phyloP scores from a whole-genome alignment of 1,140 invertebrate genomes.

The Thalassaphorura encarpata region DNA sequence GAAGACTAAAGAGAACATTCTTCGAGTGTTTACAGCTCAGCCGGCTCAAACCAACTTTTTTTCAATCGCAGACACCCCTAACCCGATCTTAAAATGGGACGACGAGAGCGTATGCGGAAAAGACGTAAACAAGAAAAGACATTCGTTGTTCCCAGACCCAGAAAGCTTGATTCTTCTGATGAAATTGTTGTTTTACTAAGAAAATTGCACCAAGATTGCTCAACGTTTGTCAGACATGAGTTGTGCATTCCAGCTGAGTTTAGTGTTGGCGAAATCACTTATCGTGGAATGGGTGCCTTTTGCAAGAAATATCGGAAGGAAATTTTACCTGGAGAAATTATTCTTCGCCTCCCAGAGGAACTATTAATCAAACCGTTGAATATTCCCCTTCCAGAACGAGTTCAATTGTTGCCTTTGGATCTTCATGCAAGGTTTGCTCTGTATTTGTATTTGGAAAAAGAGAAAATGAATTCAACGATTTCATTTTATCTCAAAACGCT shows the following conservation, averaged over 20 bases:
- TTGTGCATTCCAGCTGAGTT: not conserved
- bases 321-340: not conserved
- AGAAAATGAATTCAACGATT: slow-evolving; percentile 2
- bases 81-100: too few relatives aligned
- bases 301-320: not conserved
- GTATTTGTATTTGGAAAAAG: slow-evolving; percentile 7
- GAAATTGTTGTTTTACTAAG: not conserved
- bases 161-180: not conserved
- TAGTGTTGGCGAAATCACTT: not conserved
- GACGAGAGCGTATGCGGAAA: too few relatives aligned
- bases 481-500: slow-evolving; percentile 19
- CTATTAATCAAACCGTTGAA: slow-evolving; percentile 14
- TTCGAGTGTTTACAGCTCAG: too few relatives aligned
- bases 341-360: slow-evolving; percentile 12
- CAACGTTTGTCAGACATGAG: too few relatives aligned
- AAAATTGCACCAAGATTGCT: not conserved
- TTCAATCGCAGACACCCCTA: too few relatives aligned
- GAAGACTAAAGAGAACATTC: too few relatives aligned
- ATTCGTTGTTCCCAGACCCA: too few relatives aligned
- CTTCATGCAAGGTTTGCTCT: slow-evolving; percentile 18
- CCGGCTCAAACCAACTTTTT: too few relatives aligned
- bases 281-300: slow-evolving; percentile 18
- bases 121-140: not conserved
- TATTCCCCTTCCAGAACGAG: not conserved
- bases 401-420: not conserved